These are phyloP conservation scores for Melinaea marsaeus DNA, from an alignment of 2,888 invertebrate species.

Conservation along the genomic window DNA sequence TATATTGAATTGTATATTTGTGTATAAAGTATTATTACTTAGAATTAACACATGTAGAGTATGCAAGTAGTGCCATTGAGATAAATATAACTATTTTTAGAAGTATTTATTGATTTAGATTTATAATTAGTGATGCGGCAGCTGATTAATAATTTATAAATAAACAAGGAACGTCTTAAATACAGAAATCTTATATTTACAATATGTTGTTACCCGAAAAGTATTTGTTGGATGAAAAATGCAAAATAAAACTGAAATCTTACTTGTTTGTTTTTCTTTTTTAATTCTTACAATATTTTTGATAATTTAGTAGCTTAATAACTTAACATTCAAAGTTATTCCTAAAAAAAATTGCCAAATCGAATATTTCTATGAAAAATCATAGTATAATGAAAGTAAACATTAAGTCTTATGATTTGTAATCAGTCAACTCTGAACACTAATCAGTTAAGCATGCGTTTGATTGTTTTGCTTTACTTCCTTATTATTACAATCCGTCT, in stretches of 20 bases:
- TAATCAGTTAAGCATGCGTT: slow-evolving; percentile 14
- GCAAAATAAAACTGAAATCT: slow-evolving; percentile 11
- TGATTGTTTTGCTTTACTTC: slow-evolving; percentile 16
- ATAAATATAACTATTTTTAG: slow-evolving; percentile 16
- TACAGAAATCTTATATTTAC: slow-evolving; percentile 2
- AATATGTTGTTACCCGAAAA: slow-evolving; percentile 14
- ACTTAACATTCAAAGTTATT: too few relatives aligned
- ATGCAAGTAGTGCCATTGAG: slow-evolving; percentile 19
- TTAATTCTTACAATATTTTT: not conserved
- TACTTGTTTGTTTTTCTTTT: slow-evolving; percentile 7
- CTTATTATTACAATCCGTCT: slow-evolving; percentile 10
- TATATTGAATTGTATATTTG: slow-evolving; percentile 12
- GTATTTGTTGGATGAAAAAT: slow-evolving; percentile 19
- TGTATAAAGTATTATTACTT: slow-evolving; percentile 16
- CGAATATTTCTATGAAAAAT: too few relatives aligned
- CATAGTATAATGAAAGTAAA: not conserved
- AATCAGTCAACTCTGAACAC: not conserved
- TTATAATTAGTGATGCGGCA: slow-evolving; percentile 11
- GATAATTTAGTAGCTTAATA: too few relatives aligned
- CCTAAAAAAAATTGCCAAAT: too few relatives aligned
- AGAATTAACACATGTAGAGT: slow-evolving; percentile 10
- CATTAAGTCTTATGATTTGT: not conserved
- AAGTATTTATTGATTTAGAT: slow-evolving; percentile 8
- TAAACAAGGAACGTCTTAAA: not conserved
- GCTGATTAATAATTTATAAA: slow-evolving; percentile 9